Conservation (phyloP, 2,888 invertebrate species). For the Heliothis peltigera region DNA sequence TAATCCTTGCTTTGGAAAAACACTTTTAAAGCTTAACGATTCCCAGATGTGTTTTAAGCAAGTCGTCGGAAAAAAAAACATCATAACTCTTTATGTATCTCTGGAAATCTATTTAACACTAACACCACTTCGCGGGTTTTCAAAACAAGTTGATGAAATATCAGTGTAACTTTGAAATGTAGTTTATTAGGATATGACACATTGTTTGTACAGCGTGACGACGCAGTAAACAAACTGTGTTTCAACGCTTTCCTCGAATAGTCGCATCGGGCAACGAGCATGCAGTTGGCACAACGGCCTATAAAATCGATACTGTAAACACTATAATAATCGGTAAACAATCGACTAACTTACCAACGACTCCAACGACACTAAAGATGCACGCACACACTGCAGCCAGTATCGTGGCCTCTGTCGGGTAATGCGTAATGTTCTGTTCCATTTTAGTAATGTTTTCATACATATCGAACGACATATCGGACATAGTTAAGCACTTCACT, state of each 20-base stretch:
- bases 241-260: constrained; percentile 74
- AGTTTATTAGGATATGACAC: constrained; percentile 70
- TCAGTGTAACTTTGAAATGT: constrained; percentile 60
- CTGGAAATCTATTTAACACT: constrained; percentile 42
- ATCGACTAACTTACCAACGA: constrained; percentile 91
- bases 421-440: constrained; percentile 83
- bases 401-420: constrained; percentile 93
- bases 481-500: constrained; percentile 69
- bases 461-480: constrained; percentile 61
- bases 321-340: constrained; percentile 64
- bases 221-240: constrained; percentile 70
- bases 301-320: constrained; percentile 70
- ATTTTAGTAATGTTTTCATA: constrained; percentile 69
- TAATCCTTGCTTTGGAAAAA: constrained; percentile 24
- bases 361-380: constrained; percentile 94
- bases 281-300: constrained; percentile 38
- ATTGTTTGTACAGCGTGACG: constrained; percentile 67
- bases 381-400: constrained; percentile 94
- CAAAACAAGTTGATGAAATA: constrained; percentile 53
- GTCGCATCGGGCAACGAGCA: constrained; percentile 48
- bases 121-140: constrained; percentile 46
- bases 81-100: constrained; percentile 27
- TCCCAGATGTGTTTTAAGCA: constrained; percentile 14
- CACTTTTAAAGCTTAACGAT: constrained; percentile 18
- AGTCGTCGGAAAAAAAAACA: constrained; percentile 13